Evolutionary conservation across 1,140 invertebrate species (phyloP), one percentile per base, ranked within the genome.

Genomic region (Lasioglossum albipes): DNA sequence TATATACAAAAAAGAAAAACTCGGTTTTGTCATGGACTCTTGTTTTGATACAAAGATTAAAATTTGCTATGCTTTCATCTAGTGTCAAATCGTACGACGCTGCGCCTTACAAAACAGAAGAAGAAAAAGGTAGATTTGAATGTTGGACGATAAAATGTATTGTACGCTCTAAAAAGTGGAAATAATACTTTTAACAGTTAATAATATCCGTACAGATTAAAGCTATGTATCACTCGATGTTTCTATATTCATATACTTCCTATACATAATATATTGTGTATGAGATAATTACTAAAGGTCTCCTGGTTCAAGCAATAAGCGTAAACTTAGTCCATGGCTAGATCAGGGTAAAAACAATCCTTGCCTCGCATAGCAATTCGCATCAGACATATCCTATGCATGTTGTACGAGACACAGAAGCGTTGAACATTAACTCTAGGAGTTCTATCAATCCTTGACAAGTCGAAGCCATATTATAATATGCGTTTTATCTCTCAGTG

Each of bases 251-350:
- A 22, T 13, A 59, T 49, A 64, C 62, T 61, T 45, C 18, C 18
- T 72, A 12, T 71, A 61, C 52, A 70, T 74, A 62, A 68, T 61
- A 42, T 49, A 27, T 27, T 27, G 27, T 65, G 20, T 72, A 52
- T 22, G 7, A 41, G 49, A 76, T 68, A 62, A 65, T 57, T 57
- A 67, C 42, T 52, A 64, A 27, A 52, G 57, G 36, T 82, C 68
- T 52, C 73, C 75, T 84, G 84, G 71, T 83, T 86, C 77, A 68
- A 78, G 67, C 85, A 88, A 75, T 68, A 79, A 84, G 80, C 75
- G 81, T 87, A 69, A 87, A 87, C 86, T 87, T 85, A 88, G 78
- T 86, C 75, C 84, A 86, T 88, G 65, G 78, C 82, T 86, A 82
- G 72, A 88, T 83, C 64, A 79, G 81, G 81, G 78, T 77, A 86